phyloP scores from a whole-genome alignment of 2,888 invertebrate genomes.

The Cheilosia urbana region DNA sequence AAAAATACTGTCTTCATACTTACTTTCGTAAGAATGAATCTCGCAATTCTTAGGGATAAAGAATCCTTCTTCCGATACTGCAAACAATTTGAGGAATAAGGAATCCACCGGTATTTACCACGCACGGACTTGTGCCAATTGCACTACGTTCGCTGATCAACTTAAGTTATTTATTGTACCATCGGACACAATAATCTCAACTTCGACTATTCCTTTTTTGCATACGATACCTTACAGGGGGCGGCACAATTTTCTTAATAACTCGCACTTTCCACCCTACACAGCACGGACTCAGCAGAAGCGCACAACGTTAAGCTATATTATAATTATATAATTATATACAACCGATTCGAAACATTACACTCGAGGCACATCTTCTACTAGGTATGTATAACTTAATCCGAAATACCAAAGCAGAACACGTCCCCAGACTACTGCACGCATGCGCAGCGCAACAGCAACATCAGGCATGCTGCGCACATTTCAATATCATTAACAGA shows the following conservation, averaged over 20 bases:
- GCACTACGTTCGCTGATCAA: no score
- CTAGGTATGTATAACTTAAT: conserved; percentile 10
- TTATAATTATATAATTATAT: conserved; percentile 26
- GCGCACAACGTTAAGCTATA: neutral
- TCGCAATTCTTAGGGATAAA: no score
- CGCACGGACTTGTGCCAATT: no score
- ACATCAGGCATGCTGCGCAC: conserved; percentile 48
- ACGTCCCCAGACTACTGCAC: conserved; percentile 50
- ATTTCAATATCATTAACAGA: conserved; percentile 68
- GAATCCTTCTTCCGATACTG: no score
- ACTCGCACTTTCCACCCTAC: neutral
- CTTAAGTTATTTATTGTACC: no score
- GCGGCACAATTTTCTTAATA: neutral
- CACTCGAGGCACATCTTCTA: neutral
- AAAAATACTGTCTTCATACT: no score
- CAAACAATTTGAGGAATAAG: no score
- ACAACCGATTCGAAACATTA: conserved; percentile 43
- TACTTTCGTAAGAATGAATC: no score
- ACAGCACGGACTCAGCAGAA: neutral
- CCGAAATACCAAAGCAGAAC: conserved; percentile 28
- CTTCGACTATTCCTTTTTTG: no score
- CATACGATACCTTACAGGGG: neutral
- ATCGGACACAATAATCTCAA: no score
- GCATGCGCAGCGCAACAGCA: conserved; percentile 19
- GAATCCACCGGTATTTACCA: no score